Evolutionary conservation across 2,797 vertebrate genomes (phyloP).

Genomic region (Pelobates cultripes): DNA sequence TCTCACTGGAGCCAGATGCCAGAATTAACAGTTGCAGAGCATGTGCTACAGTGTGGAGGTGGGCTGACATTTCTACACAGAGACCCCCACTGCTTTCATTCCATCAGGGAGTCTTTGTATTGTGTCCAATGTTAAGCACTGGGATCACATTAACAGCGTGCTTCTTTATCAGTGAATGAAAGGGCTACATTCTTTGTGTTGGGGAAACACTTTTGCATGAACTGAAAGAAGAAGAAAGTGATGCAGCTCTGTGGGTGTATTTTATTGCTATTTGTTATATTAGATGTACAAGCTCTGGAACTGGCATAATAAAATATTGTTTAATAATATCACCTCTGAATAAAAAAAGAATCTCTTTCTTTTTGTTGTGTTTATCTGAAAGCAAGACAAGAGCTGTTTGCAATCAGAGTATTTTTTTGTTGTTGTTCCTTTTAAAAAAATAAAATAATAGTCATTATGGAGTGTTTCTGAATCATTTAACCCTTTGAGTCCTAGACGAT

Average conservation of each 20-base stretch:
- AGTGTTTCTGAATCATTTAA: no score
- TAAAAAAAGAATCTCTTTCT: no score
- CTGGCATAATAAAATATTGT: not conserved
- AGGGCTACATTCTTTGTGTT: slow-evolving; percentile 43
- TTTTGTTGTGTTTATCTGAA: no score
- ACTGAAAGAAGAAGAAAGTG: slow-evolving; percentile 34
- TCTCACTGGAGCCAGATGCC: slow-evolving; percentile 62
- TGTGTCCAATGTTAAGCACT: slow-evolving; percentile 53
- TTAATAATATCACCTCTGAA: no score
- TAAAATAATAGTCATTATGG: no score
- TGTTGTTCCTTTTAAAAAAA: no score
- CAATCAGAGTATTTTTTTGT: no score
- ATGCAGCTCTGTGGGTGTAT: slow-evolving; percentile 30
- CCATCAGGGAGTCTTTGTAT: slow-evolving; percentile 59
- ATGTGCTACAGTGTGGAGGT: slow-evolving; percentile 35
- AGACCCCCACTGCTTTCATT: slow-evolving; percentile 59
- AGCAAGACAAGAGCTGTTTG: no score
- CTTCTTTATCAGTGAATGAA: slow-evolving; percentile 55
- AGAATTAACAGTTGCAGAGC: slow-evolving; percentile 59
- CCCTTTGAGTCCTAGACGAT: no score
- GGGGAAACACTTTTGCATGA: slow-evolving; percentile 45
- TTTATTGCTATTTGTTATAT: slow-evolving; percentile 43
- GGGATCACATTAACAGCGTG: slow-evolving; percentile 54
- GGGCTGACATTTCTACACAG: slow-evolving; percentile 59
- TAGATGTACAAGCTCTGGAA: slow-evolving; percentile 28